Evolutionary conservation across 1,140 invertebrate species (phyloP), one percentile per base, ranked within the genome.

Genomic region (Drosophila ficusphila): DNA sequence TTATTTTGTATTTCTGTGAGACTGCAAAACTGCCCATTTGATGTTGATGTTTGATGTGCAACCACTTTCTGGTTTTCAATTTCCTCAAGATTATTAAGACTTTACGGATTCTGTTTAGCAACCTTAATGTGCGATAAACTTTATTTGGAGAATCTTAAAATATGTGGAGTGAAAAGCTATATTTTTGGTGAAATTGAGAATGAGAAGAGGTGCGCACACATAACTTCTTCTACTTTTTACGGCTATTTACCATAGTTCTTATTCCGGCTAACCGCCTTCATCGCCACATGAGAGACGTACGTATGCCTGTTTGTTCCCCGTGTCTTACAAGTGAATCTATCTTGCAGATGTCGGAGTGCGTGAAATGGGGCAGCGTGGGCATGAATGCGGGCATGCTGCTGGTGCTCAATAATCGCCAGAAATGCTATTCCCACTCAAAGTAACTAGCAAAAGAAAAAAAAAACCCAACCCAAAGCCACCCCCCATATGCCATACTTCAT

Each of bases 311-410:
- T 42, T 65, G 58, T 42, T 56, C 57, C 14, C 31, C n/a, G 54
- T 47, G 57, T 75, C 52, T 79, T 76, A 79, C 52, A 79, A 77
- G 61, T 65, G 44, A 88, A 81, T 72, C 73, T 75, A 76, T 92
- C 71, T 94, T 93, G 57, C 93, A 94, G 94, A 93, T 94, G 83
- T 94, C 94, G 90, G 94, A 95, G 91, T 93, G 93, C 75, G 92
- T 94, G 60, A 94, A 94, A 90, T 94, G 94, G 94, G 94, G 94
- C 76, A 94, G 93, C 91, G 92, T 94, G 77, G 93, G 94, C 82
- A 94, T 94, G 92, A 94, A 94, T 88, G 93, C 94, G 90, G 94
- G 94, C 75, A 93, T 94, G 65, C 92, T 94, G 91, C 91, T 94
- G 53, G 92, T 94, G 60, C 93, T 92, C 79, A 93, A 93, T 76